Conservation (phyloP, 2,797 vertebrate genomes). For the Myiotriccus ornatus region DNA sequence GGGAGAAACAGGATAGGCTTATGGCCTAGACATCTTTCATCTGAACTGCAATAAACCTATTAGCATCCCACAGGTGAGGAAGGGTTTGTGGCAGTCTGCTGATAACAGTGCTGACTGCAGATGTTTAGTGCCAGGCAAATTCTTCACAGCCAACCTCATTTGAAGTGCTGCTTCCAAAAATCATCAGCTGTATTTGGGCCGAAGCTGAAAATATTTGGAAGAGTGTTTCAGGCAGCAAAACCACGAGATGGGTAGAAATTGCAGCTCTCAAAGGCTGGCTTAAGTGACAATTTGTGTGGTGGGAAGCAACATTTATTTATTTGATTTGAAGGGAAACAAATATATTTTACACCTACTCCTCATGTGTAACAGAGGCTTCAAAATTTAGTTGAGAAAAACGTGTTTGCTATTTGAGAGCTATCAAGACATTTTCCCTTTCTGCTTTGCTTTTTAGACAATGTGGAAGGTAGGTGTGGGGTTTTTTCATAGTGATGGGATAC, state of each 20-base stretch:
- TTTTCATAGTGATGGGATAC: not conserved
- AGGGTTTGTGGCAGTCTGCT: constrained; percentile 4
- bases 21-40: not conserved
- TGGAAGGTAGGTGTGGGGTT: not conserved
- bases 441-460: not conserved
- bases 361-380: not conserved
- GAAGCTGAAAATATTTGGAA: not conserved
- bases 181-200: not conserved
- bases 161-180: constrained; percentile 16
- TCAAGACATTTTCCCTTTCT: not conserved
- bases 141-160: not conserved
- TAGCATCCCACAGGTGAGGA: constrained; percentile 1
- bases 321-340: constrained; percentile 47
- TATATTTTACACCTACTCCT: constrained; percentile 26
- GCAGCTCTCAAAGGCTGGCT: not conserved
- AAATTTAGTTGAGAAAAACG: not conserved
- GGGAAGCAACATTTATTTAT: not conserved
- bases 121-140: constrained; percentile 6
- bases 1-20: not conserved
- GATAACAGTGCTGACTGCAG: not conserved
- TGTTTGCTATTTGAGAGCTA: not conserved
- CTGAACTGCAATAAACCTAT: not conserved
- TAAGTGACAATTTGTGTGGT: constrained; percentile 17
- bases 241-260: not conserved
- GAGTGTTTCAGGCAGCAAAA: not conserved